These are phyloP conservation scores for Crenuchus spilurus DNA, from an alignment of 2,797 vertebrate species.

Conservation along the genomic window DNA sequence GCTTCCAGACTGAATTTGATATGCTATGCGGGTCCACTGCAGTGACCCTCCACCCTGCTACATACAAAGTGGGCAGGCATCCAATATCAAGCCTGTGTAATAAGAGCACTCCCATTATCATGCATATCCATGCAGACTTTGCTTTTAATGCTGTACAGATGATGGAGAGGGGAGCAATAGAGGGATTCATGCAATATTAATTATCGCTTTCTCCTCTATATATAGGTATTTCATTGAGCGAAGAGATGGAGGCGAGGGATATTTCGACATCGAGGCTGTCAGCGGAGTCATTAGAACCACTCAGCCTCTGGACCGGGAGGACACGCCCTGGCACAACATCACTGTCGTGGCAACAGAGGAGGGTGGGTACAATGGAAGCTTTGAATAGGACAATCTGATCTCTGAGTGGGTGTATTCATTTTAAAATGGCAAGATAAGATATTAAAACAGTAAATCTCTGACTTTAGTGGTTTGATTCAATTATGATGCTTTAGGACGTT, in stretches of 20 bases:
- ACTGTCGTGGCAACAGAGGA: conserved; percentile 93
- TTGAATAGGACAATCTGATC: background rate
- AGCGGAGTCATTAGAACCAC: conserved; percentile 90
- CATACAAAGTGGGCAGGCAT: conserved; percentile 23
- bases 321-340: conserved; percentile 92
- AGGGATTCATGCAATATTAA: conserved; percentile 41
- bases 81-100: conserved; percentile 23
- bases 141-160: conserved; percentile 37
- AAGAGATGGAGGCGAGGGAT: conserved; percentile 78
- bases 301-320: conserved; percentile 90
- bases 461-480: no score
- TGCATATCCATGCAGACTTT: conserved; percentile 32
- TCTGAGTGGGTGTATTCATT: conserved; percentile 22
- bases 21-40: background rate
- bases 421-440: background rate
- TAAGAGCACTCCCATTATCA: conserved; percentile 22
- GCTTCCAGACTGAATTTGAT: background rate
- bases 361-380: conserved; percentile 79
- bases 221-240: conserved; percentile 89
- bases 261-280: conserved; percentile 89
- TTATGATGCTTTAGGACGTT: no score
- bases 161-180: conserved; percentile 32
- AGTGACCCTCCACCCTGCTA: conserved; percentile 6
- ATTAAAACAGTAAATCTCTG: no score
- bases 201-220: conserved; percentile 39